Conservation (phyloP, 2,797 vertebrate genomes). For the Myotis myotis region DNA sequence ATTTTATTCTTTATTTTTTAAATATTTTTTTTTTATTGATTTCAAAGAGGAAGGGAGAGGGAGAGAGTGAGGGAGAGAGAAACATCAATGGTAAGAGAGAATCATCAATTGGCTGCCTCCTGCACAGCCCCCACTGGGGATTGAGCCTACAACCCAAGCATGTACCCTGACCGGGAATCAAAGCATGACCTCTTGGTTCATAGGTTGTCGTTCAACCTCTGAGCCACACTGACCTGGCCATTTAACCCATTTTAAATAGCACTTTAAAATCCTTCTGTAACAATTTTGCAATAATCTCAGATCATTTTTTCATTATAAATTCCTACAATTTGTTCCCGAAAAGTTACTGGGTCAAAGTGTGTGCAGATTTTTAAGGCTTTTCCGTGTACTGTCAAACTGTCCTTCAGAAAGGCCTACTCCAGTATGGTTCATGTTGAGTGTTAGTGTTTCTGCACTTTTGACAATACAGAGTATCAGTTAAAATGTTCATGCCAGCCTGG, state of each 20-base stretch:
- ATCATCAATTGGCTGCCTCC: too few relatives aligned
- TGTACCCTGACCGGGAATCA: too few relatives aligned
- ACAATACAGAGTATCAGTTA: neutral
- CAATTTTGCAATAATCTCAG: neutral
- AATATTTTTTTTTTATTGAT: too few relatives aligned
- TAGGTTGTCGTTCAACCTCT: too few relatives aligned
- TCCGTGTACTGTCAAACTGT: neutral
- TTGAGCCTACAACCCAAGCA: too few relatives aligned
- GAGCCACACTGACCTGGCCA: too few relatives aligned
- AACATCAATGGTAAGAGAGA: too few relatives aligned
- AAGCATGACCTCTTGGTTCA: too few relatives aligned
- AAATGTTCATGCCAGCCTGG: neutral
- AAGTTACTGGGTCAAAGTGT: neutral
- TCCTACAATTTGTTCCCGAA: neutral
- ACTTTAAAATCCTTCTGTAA: neutral
- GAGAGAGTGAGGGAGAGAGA: too few relatives aligned
- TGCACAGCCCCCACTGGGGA: too few relatives aligned
- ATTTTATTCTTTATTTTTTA: neutral
- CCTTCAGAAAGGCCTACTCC: neutral
- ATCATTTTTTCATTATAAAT: neutral
- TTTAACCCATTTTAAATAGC: neutral
- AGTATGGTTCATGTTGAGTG: neutral
- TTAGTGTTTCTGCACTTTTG: neutral
- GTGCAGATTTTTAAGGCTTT: neutral
- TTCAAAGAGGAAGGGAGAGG: too few relatives aligned